Conservation (phyloP, 1,140 invertebrate species). For the Sinonovacula constricta region DNA sequence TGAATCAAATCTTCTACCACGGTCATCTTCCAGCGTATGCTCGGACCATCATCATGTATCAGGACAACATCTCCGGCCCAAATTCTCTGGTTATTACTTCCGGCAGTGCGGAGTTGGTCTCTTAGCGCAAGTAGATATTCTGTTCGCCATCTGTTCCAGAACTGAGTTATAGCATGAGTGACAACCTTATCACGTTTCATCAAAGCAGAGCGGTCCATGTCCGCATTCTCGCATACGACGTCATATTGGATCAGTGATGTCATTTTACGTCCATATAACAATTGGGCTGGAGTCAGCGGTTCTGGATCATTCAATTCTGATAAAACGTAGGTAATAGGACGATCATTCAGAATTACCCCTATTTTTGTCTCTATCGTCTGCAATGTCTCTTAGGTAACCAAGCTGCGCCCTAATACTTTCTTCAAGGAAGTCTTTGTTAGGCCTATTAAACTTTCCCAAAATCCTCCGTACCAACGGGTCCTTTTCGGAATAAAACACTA, state of each 20-base stretch:
- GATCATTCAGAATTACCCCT: conserved; percentile 39
- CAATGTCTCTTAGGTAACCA: conserved; percentile 58
- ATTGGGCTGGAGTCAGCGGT: conserved; percentile 16
- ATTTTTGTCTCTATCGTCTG: conserved; percentile 62
- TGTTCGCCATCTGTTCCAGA: conserved; percentile 21
- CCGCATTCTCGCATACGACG: too few relatives aligned
- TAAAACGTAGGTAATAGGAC: conserved; percentile 21
- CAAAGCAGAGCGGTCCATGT: too few relatives aligned
- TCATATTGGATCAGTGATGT: background rate
- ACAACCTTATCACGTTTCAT: background rate
- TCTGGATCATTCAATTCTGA: conserved; percentile 4
- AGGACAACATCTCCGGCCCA: conserved; percentile 16
- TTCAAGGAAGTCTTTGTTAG: conserved; percentile 2
- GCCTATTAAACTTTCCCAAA: background rate
- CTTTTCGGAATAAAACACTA: background rate
- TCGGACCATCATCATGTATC: conserved; percentile 16
- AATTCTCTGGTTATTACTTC: conserved; percentile 34
- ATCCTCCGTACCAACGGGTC: background rate
- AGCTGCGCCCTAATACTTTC: conserved; percentile 47
- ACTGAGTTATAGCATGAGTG: conserved; percentile 9
- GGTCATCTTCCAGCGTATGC: background rate
- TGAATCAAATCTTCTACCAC: conserved; percentile 10
- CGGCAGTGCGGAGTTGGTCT: conserved; percentile 8
- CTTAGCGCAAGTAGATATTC: conserved; percentile 36
- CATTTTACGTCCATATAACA: conserved; percentile 18